phyloP scores from a whole-genome alignment of 2,797 vertebrate species.

The Catamblyrhynchus diadema region DNA sequence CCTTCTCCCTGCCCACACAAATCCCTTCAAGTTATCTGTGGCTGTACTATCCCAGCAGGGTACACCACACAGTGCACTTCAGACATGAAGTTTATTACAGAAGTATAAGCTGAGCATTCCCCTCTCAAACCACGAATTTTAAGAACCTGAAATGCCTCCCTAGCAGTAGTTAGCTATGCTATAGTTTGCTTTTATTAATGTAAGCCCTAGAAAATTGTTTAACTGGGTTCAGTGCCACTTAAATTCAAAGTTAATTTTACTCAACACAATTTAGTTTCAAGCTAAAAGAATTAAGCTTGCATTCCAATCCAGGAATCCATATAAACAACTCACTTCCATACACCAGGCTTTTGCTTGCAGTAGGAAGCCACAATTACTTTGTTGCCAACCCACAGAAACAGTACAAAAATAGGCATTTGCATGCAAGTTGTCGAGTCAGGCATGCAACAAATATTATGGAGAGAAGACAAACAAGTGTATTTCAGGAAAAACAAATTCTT shows the following conservation, averaged over 20 bases:
- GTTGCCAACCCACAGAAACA: conserved; percentile 39
- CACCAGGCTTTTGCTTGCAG: not conserved
- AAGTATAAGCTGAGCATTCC: not conserved
- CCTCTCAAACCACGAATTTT: not conserved
- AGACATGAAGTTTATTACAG: not conserved
- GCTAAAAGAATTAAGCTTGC: not conserved
- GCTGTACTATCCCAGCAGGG: not conserved
- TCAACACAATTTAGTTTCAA: not conserved
- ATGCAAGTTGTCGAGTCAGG: not conserved
- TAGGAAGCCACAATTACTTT: not conserved
- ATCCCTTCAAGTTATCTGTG: not conserved
- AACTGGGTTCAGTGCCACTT: not conserved
- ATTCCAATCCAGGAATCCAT: conserved; percentile 11
- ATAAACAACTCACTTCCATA: not conserved
- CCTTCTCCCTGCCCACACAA: not conserved
- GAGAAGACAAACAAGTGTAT: conserved; percentile 30
- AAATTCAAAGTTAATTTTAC: conserved; percentile 2
- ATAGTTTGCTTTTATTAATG: not conserved
- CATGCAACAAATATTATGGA: conserved; percentile 3
- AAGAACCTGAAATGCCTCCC: not conserved
- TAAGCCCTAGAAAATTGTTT: not conserved
- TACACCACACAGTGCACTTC: not conserved
- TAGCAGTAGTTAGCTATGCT: not conserved
- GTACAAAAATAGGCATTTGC: conserved; percentile 16
- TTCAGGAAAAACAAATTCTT: conserved; percentile 21